A percentile compares a stretch with the other conserved stretches of the same genome.
These are phyloP conservation scores for Icerya purchasi DNA, from an alignment of 2,888 invertebrate species.

Conservation along the genomic window DNA sequence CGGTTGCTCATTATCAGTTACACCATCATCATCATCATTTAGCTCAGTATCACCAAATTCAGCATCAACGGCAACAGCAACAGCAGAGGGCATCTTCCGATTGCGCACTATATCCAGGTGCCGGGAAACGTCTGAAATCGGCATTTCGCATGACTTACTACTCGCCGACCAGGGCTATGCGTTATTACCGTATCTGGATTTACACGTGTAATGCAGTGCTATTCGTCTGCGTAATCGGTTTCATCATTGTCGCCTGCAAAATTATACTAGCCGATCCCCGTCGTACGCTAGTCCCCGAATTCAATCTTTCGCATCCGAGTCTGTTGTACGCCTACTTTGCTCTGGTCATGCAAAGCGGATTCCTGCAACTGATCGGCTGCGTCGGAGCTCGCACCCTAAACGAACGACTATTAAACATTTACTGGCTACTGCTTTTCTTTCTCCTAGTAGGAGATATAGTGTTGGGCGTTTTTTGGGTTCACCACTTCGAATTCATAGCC, in stretches of 20 bases:
- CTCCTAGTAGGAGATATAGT: slow-evolving; percentile 64
- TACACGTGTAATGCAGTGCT: slow-evolving; percentile 78
- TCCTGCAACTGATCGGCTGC: slow-evolving; percentile 53
- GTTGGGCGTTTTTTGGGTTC: slow-evolving; percentile 67
- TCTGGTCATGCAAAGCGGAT: slow-evolving; percentile 45
- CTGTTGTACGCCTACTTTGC: slow-evolving; percentile 69
- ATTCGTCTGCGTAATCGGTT: slow-evolving; percentile 51
- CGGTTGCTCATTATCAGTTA: slow-evolving; percentile 27
- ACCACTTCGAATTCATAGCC: slow-evolving; percentile 51
- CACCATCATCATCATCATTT: slow-evolving; percentile 35
- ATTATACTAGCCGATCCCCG: slow-evolving; percentile 38
- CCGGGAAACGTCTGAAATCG: neutral
- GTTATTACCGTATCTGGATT: slow-evolving; percentile 78
- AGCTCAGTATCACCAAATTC: slow-evolving; percentile 23
- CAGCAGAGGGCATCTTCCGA: slow-evolving; percentile 3
- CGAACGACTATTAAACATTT: slow-evolving; percentile 58
- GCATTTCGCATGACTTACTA: slow-evolving; percentile 20
- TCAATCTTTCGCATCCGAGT: slow-evolving; percentile 54
- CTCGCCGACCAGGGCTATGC: slow-evolving; percentile 31
- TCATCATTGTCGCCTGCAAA: slow-evolving; percentile 23
- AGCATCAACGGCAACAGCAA: slow-evolving; percentile 14
- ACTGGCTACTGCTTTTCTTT: slow-evolving; percentile 57
- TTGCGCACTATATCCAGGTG: slow-evolving; percentile 4
- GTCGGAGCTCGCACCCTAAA: slow-evolving; percentile 58
- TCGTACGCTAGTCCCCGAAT: slow-evolving; percentile 45